Evolutionary conservation across 1,140 invertebrate genomes (phyloP), one percentile per base, ranked within the genome.

Genomic region (Eumeta japonica): DNA sequence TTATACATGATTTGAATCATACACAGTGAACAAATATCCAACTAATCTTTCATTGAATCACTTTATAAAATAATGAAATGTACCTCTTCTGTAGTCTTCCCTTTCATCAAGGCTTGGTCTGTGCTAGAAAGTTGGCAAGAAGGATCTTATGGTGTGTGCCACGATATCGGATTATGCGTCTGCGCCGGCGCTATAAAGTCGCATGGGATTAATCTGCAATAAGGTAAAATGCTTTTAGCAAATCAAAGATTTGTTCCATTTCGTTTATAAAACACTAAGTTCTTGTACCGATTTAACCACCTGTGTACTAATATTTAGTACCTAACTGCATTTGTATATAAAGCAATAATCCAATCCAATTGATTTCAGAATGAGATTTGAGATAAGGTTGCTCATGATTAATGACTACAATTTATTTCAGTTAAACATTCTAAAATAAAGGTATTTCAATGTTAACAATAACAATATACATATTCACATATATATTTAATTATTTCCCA

Each of bases 101-200:
- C 94, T 56, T 86, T 89, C 90, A 96, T 95, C 5, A 97, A 76
- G 12, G 94, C 94, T 99, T 97, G 4, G 97, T 98, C 79, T 99
- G 97, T 2, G 97, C 97, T 30, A 99, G 79, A 77, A 98, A 99
- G 76, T 99, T 99, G 0, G 97, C 90, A 28, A 97, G 70, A 31
- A 99, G 79, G 60, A 99, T 94, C 80, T 93, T 85, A 55, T 89
- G 87, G 58, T 89, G 87, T 1, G 79, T 58, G 7, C 86, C 86
- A 52, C 80, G 83, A 79, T 54, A 98, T 89, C 18, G 94, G 91
- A 73, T 98, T 99, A 44, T 96, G 93, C 1, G 93, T 92, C 45
- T 90, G 80, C 5, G 89, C 91, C 3, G 96, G 90, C 32, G 92
- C 92, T 65, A 99, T 91, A 64, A 99, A 99, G 79, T 99, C 97